These are phyloP conservation scores for Tympanoctomys barrerae DNA, from an alignment of 2,797 vertebrate genomes.

Conservation along the genomic window DNA sequence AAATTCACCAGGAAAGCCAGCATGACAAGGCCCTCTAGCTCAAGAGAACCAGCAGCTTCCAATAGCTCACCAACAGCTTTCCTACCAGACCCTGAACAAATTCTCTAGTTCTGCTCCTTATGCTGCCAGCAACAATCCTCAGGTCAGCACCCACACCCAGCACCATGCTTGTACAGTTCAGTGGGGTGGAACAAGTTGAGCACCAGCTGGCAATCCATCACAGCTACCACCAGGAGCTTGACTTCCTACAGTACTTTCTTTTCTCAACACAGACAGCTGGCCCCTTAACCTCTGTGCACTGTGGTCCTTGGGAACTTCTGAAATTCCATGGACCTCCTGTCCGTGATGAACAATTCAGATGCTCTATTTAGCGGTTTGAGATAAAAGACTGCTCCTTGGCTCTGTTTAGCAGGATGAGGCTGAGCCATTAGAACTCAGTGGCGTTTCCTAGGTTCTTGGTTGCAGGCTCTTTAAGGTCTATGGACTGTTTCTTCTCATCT, in stretches of 20 bases:
- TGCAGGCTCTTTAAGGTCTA: not conserved
- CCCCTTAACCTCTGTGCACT: not conserved
- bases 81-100: too few species aligned
- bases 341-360: not conserved
- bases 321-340: not conserved
- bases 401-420: not conserved
- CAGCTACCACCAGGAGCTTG: not conserved
- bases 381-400: not conserved
- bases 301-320: not conserved
- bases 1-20: too few species aligned
- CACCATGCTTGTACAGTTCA: too few species aligned
- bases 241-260: not conserved
- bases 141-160: too few species aligned
- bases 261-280: not conserved
- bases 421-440: not conserved
- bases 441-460: not conserved
- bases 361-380: not conserved
- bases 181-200: too few species aligned
- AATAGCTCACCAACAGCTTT: too few species aligned
- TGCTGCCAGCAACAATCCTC: too few species aligned
- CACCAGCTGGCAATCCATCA: too few species aligned
- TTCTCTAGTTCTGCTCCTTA: too few species aligned
- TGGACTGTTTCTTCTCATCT: not conserved
- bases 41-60: too few species aligned
- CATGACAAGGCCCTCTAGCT: too few species aligned